A percentile compares a stretch with the other conserved stretches of the same genome.
Evolutionary conservation across 2,113 vertebrate genomes (phyloP).

Genomic region (sheep (Ovis aries)): DNA sequence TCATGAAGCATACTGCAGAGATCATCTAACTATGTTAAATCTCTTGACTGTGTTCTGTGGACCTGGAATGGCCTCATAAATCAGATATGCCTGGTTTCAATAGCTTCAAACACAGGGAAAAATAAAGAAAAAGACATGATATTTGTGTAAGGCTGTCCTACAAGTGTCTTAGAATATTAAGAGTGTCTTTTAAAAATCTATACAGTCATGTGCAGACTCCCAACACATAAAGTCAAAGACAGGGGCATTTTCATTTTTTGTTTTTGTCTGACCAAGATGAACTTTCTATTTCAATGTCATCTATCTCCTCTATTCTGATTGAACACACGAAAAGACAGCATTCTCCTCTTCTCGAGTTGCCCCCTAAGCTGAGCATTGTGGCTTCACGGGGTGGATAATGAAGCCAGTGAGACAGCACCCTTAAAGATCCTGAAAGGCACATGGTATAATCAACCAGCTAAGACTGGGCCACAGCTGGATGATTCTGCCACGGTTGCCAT

Average conservation of each 20-base stretch:
- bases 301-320: background rate
- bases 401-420: background rate
- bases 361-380: background rate
- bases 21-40: background rate
- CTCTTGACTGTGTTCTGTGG: background rate
- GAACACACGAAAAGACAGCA: background rate
- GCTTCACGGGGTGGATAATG: background rate
- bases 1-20: background rate
- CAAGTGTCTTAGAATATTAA: background rate
- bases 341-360: background rate
- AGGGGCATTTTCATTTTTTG: background rate
- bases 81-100: slow-evolving; percentile 10
- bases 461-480: background rate
- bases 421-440: background rate
- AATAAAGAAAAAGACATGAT: background rate
- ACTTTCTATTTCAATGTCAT: background rate
- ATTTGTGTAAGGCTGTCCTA: background rate
- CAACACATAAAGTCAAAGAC: background rate
- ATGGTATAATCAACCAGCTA: fast-evolving
- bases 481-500: background rate
- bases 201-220: background rate
- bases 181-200: background rate
- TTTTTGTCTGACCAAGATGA: background rate
- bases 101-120: background rate
- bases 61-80: slow-evolving; percentile 15